phyloP scores from a whole-genome alignment of 2,888 invertebrate species.

The Mactromeris polynyma region DNA sequence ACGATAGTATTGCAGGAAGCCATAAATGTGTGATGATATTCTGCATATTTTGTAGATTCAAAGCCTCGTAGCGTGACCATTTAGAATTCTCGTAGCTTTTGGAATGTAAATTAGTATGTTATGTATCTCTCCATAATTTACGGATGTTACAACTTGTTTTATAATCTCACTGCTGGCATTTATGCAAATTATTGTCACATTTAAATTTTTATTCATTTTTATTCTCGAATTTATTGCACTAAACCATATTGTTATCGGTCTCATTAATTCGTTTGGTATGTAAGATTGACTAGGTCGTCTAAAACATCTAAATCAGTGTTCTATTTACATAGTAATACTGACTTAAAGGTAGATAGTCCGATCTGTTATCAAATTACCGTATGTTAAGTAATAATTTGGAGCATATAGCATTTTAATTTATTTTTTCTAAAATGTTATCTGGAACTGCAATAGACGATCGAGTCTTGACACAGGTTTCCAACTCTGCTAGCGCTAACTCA shows the following conservation, averaged over 20 bases:
- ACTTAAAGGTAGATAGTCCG: not conserved
- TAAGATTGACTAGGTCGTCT: constrained; percentile 1
- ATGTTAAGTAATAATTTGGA: no score
- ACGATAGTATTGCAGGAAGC: no score
- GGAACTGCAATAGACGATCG: no score
- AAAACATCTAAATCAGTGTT: not conserved
- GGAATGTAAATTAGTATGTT: not conserved
- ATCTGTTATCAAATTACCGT: no score
- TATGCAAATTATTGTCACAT: not conserved
- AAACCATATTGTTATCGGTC: not conserved
- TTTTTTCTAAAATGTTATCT: no score
- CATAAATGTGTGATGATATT: not conserved
- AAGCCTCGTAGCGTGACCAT: not conserved
- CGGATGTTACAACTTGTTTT: not conserved
- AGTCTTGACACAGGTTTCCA: no score
- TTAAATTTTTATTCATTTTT: not conserved
- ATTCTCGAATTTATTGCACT: not conserved
- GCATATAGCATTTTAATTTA: no score
- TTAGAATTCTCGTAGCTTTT: not conserved
- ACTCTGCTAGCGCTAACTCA: no score
- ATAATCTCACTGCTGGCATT: not conserved
- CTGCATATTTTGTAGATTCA: not conserved
- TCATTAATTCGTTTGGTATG: not conserved
- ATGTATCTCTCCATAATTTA: not conserved
- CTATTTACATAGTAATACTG: not conserved